phyloP scores from a whole-genome alignment of 1,140 invertebrate species.

The Bombus pyrosoma region DNA sequence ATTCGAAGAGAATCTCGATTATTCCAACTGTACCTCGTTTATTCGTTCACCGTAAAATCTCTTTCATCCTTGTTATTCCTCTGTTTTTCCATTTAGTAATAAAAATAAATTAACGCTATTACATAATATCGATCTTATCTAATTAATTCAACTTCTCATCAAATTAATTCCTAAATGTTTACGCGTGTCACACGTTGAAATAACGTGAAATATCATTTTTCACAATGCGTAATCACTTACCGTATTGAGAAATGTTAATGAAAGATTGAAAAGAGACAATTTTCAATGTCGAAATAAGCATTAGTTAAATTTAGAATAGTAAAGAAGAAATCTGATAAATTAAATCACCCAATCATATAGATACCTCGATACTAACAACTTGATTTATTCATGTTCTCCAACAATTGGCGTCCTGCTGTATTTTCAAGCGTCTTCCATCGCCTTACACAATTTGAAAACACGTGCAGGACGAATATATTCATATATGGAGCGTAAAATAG shows the following conservation, averaged over 20 bases:
- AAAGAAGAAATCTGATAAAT: too few species aligned
- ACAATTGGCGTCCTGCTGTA: not conserved
- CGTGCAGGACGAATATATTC: not conserved
- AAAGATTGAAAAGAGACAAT: not conserved
- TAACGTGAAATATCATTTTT: not conserved
- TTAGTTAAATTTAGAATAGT: too few species aligned
- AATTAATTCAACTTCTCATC: too few species aligned
- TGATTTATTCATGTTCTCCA: not conserved
- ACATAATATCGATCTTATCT: too few species aligned
- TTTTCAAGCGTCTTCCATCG: not conserved
- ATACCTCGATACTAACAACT: not conserved
- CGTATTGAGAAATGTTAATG: too few species aligned
- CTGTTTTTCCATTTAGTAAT: not conserved
- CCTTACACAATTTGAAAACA: not conserved
- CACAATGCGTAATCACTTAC: not conserved
- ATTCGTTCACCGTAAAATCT: not conserved
- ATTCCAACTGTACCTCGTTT: not conserved
- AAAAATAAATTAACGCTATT: too few species aligned
- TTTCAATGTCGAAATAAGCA: too few species aligned
- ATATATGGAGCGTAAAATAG: conserved; percentile 16
- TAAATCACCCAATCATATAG: too few species aligned
- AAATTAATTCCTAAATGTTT: too few species aligned
- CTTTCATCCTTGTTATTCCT: not conserved
- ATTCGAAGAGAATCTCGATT: conserved; percentile 25
- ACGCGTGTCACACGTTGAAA: not conserved